Conservation (phyloP, 2,113 vertebrate species). For the Otolemur garnettii region DNA sequence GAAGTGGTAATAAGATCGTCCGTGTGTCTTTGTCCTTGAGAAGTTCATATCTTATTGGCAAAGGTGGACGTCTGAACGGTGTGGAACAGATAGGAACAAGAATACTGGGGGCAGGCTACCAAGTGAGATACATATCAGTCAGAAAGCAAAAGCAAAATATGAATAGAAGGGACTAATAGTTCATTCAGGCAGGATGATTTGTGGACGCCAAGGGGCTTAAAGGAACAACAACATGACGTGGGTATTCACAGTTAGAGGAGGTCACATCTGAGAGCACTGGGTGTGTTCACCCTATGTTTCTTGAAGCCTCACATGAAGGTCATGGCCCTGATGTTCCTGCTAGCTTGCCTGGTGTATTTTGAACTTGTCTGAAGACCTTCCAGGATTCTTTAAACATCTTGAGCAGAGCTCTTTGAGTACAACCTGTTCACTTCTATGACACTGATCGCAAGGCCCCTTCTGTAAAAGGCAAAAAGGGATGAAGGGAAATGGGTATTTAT, state of each 20-base stretch:
- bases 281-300: neutral
- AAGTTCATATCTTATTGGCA: neutral
- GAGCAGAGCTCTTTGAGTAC: neutral
- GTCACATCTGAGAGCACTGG: neutral
- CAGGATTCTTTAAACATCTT: neutral
- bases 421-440: neutral
- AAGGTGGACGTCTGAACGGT: neutral
- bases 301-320: neutral
- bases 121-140: neutral
- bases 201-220: neutral
- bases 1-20: neutral
- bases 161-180: neutral
- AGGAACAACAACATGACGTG: neutral
- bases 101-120: neutral
- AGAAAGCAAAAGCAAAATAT: neutral
- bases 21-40: neutral
- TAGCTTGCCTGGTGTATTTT: neutral
- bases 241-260: neutral
- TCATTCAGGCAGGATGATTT: neutral
- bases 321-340: neutral
- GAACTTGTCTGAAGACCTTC: neutral
- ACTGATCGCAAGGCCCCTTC: neutral
- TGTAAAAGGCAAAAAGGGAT: neutral
- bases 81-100: neutral
- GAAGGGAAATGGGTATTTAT: neutral